Percentiles rank a stretch among this genome's conserved stretches.
phyloP scores from a whole-genome alignment of 2,888 invertebrate species.

The Athalia rosae region DNA sequence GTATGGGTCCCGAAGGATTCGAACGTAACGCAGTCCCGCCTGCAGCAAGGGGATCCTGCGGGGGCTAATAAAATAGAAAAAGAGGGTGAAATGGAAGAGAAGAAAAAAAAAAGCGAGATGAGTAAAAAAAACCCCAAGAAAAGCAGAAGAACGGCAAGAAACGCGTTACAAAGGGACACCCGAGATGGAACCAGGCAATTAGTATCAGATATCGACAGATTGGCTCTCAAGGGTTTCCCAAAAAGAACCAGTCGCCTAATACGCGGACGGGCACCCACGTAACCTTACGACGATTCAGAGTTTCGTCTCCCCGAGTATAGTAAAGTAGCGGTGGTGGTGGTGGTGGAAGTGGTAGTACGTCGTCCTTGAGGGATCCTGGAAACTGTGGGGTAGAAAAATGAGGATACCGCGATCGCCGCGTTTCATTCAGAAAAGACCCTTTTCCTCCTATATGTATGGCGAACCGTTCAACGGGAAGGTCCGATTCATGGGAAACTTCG shows the following conservation, averaged over 20 bases:
- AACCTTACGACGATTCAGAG: not conserved
- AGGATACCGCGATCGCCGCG: constrained; percentile 59
- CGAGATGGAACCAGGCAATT: constrained; percentile 61
- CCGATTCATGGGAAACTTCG: constrained; percentile 61
- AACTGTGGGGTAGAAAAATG: not conserved
- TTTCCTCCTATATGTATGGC: constrained; percentile 55
- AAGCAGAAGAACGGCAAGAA: constrained; percentile 45
- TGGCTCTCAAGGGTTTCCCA: constrained; percentile 44
- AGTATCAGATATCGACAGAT: constrained; percentile 69
- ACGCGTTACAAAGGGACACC: constrained; percentile 41
- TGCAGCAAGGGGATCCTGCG: not conserved
- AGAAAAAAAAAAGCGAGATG: constrained; percentile 35
- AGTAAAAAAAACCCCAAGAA: constrained; percentile 39
- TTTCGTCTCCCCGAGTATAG: not conserved
- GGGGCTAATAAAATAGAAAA: constrained; percentile 19
- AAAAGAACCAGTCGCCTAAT: not conserved
- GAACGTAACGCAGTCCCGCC: constrained; percentile 16
- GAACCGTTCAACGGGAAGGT: not conserved
- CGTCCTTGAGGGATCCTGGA: not conserved
- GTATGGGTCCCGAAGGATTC: not conserved
- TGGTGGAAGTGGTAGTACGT: too few relatives aligned
- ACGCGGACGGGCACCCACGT: constrained; percentile 7
- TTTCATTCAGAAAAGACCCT: constrained; percentile 64
- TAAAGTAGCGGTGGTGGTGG: too few relatives aligned
- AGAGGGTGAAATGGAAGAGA: constrained; percentile 23